Evolutionary conservation across 2,888 invertebrate genomes (phyloP).

Genomic region (Amiota mariae): DNA sequence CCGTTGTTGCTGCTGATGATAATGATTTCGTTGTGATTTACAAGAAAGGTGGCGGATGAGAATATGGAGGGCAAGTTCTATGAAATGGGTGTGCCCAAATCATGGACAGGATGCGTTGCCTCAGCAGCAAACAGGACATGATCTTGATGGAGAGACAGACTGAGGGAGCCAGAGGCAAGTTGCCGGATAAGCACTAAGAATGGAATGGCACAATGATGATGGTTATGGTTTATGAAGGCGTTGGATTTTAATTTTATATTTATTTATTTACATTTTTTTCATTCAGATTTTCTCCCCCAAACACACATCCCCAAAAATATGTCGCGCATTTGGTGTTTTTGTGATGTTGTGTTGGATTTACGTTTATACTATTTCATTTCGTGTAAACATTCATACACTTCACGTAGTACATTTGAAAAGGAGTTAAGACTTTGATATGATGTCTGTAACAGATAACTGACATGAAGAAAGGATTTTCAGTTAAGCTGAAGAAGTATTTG

Average conservation of each 20-base stretch:
- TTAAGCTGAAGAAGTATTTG: too few relatives aligned
- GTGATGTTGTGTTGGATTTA: conserved; percentile 31
- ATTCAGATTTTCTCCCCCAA: conserved; percentile 24
- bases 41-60: too few relatives aligned
- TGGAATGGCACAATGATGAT: conserved; percentile 12
- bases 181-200: not conserved
- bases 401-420: too few relatives aligned
- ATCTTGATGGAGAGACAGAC: conserved; percentile 26
- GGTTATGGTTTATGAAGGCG: conserved; percentile 59
- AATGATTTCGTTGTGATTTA: conserved; percentile 32
- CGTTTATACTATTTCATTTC: not conserved
- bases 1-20: conserved; percentile 24
- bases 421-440: too few relatives aligned
- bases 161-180: conserved; percentile 21
- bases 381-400: not conserved
- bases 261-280: conserved; percentile 19
- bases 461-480: too few relatives aligned
- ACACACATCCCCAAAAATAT: not conserved
- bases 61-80: too few relatives aligned
- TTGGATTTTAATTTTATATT: conserved; percentile 61
- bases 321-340: conserved; percentile 37
- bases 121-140: not conserved
- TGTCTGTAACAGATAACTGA: too few relatives aligned
- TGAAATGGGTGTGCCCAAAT: too few relatives aligned
- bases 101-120: not conserved